Base-by-base conservation (phyloP, 1,140 invertebrate species). In the Chironomus tepperi region DNA sequence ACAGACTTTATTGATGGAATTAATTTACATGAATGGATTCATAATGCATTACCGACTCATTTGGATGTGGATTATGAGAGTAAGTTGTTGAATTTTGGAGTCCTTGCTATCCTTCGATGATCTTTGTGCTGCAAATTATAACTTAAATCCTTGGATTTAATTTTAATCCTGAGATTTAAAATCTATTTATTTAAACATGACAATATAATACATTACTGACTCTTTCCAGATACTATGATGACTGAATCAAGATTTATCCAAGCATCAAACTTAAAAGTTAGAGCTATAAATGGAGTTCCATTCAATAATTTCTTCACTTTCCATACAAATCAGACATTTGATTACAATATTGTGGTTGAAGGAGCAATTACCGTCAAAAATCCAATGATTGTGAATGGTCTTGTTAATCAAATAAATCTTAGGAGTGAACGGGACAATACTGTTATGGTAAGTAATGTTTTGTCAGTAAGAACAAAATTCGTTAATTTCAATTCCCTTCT, bases 381-480 rank as follows among this genome's bases (percentile, higher is more conserved):
- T 3, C 65, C 65, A 18, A 10, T 70, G 65, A 70, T 18, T 18
- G 65, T 70, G 5, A 70, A 16, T 8, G 76, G 76, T n/a, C 8
- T 16, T 2, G 77, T 81, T 1, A 81, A 82, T 70, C 76, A 74
- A 7, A 67, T 73, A 18, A 75, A 81, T 76, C 74, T 82, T 7
- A 73, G 74, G 0, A 74, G 76, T 70, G 80, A 81, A 73, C 79
- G 76, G 65, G 74, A 74, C 15, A 82, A 82, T 65, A 82, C 81
- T 3, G 65, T 82, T 15, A 77, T 81, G 77, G 81, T 82, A 42
- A 76, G 79, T 76, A 34, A 75, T 42, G 2, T 42, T n/a, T 72
- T 21, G 7, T 8, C 5, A 34, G 3, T 10, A 21, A 7, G 15
- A 2, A n/a, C n/a, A n/a, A n/a, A n/a, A n/a, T n/a, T n/a, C 7